Evolutionary conservation across 2,797 vertebrate genomes (phyloP).

Genomic region (Valencia hispanica): DNA sequence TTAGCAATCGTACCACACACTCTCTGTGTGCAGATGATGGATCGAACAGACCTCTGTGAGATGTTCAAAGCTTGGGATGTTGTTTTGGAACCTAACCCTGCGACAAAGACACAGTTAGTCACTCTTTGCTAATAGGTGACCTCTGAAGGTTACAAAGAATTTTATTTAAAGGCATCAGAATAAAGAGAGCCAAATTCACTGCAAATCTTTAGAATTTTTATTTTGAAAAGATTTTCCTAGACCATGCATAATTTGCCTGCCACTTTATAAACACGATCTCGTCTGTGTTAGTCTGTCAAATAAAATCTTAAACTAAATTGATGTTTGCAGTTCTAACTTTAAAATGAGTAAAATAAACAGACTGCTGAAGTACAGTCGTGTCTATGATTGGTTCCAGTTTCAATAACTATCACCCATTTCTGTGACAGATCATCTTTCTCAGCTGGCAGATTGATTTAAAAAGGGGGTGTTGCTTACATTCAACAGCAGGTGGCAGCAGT

Average conservation of each 20-base stretch:
- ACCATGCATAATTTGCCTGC: background rate
- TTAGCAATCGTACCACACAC: too few species aligned
- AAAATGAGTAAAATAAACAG: background rate
- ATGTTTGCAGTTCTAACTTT: background rate
- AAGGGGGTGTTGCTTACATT: background rate
- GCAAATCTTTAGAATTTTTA: background rate
- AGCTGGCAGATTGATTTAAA: background rate
- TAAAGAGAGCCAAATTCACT: background rate
- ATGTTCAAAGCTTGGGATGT: too few species aligned
- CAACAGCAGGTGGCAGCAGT: slow-evolving; percentile 63
- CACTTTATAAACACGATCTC: background rate
- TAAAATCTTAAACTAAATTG: background rate
- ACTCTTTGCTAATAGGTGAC: too few species aligned
- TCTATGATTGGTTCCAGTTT: background rate
- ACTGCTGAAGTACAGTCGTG: too few species aligned
- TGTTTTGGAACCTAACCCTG: too few species aligned
- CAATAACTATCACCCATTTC: background rate
- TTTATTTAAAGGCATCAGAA: background rate
- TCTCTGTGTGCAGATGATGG: too few species aligned
- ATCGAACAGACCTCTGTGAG: too few species aligned
- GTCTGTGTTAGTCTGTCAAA: background rate
- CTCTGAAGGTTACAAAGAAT: background rate
- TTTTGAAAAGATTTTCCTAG: background rate
- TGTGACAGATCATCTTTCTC: background rate
- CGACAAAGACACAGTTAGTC: too few species aligned